Evolutionary conservation across 2,888 invertebrate species (phyloP).

Genomic region (Brenthis ino): DNA sequence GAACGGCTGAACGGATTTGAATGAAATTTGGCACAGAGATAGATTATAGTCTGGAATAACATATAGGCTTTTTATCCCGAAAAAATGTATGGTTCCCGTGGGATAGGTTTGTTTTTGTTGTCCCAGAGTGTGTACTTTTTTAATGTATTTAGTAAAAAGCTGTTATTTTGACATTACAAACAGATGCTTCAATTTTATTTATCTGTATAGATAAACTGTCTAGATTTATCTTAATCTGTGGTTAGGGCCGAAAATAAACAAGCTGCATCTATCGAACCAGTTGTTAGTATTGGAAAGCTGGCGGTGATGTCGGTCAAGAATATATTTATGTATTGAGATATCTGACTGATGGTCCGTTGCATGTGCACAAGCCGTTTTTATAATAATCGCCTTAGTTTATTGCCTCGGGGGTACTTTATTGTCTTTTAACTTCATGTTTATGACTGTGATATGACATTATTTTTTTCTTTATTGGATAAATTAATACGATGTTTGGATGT

Average conservation of each 20-base stretch:
- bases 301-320: constrained; percentile 48
- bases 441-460: not conserved
- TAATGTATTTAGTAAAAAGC: too few relatives aligned
- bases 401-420: constrained; percentile 2
- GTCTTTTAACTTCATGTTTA: not conserved
- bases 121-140: too few relatives aligned
- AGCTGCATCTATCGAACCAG: constrained; percentile 26
- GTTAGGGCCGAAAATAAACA: constrained; percentile 24
- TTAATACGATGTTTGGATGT: not conserved
- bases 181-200: too few relatives aligned
- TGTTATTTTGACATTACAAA: too few relatives aligned
- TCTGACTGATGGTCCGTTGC: constrained; percentile 37
- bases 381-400: constrained; percentile 22
- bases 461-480: not conserved
- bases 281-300: constrained; percentile 44
- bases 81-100: too few relatives aligned
- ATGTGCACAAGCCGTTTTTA: constrained; percentile 22
- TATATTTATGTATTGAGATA: constrained; percentile 47
- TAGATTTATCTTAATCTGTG: constrained; percentile 14
- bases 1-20: too few relatives aligned
- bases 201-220: constrained; percentile 3
- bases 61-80: too few relatives aligned
- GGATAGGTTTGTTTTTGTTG: too few relatives aligned
- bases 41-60: too few relatives aligned
- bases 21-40: too few relatives aligned